Evolutionary conservation across 2,797 vertebrate genomes (phyloP), one percentile per base, ranked within the genome.

Genomic region (Gymnocypris eckloni): DNA sequence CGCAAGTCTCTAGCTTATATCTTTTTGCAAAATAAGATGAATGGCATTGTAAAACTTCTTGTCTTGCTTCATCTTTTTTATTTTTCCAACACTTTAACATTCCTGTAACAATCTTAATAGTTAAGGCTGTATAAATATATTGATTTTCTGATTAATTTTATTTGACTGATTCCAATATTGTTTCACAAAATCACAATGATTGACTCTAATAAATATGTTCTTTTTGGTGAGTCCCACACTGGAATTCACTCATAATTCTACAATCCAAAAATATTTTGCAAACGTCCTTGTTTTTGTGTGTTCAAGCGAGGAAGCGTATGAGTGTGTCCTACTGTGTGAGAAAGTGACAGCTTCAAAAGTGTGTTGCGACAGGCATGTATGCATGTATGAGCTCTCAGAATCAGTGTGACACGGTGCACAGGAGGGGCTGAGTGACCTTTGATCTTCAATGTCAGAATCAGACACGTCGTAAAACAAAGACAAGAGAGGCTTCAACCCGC

Each of bases 251-350:
- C 8, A 13, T 16, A 79, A 56, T 39, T 56, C 39, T 43, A 13
- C 22, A 59, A 72, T 69, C 33, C 59, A 20, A 48, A 66, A 13
- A 33, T 50, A 50, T 2, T 25, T 25, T 52, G 7, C 16, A 43
- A 43, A 41, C 1, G 5, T 54, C 7, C 37, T 43, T 37, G 12
- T n/a, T 93, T 92, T 73, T 75, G 89, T 91, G 90, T 92, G 81
- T 41, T 25, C 79, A 64, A 37, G 33, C 45, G 69, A 67, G 86
- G 28, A 10, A 48, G 70, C 37, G 28, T 20, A 50, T 56, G 56
- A 54, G 61, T 73, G 43, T 75, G 56, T 87, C 67, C 61, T 41
- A 71, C 72, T 83, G 81, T 64, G 80, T 83, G 86, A 77, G 80
- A 81, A 79, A 86, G 70, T 89, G 86, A 86, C 81, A 84, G 77